A percentile compares a stretch with the other conserved stretches of the same genome.
Conservation (phyloP, 2,888 invertebrate genomes). For the Loripinus fragilis region DNA sequence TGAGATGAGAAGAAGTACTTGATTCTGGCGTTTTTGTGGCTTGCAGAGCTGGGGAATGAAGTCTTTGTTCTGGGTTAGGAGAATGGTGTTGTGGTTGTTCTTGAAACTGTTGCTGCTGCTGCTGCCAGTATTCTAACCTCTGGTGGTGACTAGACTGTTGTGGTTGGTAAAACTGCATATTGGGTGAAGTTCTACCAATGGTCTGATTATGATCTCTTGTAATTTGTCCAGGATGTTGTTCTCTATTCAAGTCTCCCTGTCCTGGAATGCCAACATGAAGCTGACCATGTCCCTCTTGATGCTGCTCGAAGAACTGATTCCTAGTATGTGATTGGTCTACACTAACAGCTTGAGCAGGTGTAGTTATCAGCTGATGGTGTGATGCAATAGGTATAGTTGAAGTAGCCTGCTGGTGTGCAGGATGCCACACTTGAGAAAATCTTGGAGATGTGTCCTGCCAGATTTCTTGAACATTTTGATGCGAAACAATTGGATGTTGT, state of each 20-base stretch:
- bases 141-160: conserved; percentile 11
- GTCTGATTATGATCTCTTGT: conserved; percentile 9
- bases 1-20: not conserved
- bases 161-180: conserved; percentile 10
- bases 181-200: conserved; percentile 3
- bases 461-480: conserved; percentile 15
- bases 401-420: not conserved
- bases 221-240: conserved; percentile 2
- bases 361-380: conserved; percentile 14
- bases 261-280: conserved; percentile 9
- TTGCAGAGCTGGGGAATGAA: conserved; percentile 2
- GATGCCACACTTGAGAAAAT: conserved; percentile 10
- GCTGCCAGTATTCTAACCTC: conserved; percentile 11
- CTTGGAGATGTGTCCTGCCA: conserved; percentile 9
- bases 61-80: conserved; percentile 3
- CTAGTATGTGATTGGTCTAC: not conserved
- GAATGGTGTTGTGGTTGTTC: conserved; percentile 12
- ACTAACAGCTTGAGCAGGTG: not conserved
- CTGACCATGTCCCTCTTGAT: conserved; percentile 1
- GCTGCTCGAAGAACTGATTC: conserved; percentile 9
- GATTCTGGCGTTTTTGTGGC: not conserved
- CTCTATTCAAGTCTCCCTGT: not conserved
- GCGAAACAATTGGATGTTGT: conserved; percentile 12
- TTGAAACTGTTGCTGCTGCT: conserved; percentile 1
- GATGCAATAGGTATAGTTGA: conserved; percentile 1